Base-by-base conservation (phyloP, 2,888 invertebrate genomes). In the Halictus ligatus region DNA sequence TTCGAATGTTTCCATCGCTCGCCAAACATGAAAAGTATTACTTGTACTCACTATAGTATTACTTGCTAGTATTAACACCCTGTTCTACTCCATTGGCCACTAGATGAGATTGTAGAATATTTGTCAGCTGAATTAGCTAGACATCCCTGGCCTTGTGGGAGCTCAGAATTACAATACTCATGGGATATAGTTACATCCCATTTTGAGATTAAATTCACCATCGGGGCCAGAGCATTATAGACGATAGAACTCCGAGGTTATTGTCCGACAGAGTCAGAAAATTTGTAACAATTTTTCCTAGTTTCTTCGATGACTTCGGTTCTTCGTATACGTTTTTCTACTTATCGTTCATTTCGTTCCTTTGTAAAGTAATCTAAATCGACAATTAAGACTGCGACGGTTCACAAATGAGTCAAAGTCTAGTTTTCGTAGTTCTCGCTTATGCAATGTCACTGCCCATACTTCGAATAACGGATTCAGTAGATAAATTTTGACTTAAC, bases 21-120 rank as follows among this genome's bases (percentile, higher is more conserved):
- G 64, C 29, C 35, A 64, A 64, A 64, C 29, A 35, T 64, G 64
- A 64, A 64, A 64, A 64, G 64, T 64, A 64, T 64, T 64, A 64
- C 64, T 64, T 64, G 29, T 35, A 64, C 29, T 29, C 64, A 64
- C 18, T 64, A 29, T 64, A 64, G 64, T 64, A 64, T 64, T 64
- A 64, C 64, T 64, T 64, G 64, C 29, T 64, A 64, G 64, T 64
- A 64, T 64, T 64, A 64, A 64, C 29, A 64, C 3, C 29, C 8
- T 64, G 64, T 64, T 18, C 18, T 29, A 64, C 64, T 29, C 29
- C 29, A 29, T 64, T 64, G 64, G 64, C 64, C 64, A 64, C 64
- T 29, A 35, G 29, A 29, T 18, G 18, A 64, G 64, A 64, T 64
- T 29, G 15, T 64, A 29, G 64, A 64, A 35, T 18, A 64, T 64